Base-by-base conservation (phyloP, 2,797 vertebrate species). In the Apodemus agrarius region DNA sequence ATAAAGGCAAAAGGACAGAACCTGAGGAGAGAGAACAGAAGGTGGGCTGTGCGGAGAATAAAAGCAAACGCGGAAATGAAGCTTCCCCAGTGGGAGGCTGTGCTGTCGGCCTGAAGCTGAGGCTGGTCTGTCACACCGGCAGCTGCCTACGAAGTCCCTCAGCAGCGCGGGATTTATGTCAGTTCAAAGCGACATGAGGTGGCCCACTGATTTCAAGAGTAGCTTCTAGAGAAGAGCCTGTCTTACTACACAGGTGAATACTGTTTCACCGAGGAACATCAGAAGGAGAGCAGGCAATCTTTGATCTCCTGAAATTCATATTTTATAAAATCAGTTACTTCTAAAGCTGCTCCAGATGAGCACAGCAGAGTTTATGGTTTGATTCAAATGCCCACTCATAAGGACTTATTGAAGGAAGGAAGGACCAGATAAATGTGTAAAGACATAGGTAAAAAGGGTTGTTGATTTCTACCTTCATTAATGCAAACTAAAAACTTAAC, bases 241-340 rank as follows among this genome's bases (percentile, higher is more conserved):
- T n/a, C 75, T 76, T n/a, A 61, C 46, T 34, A 43, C 37, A 37
- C 3, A 95, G 74, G 91, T 85, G 69, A 72, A 72, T 14, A n/a
- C 40, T 87, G 54, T 57, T 81, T 90, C 67, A 79, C 31, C 46
- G 76, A 86, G 74, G 34, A 87, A 61, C 40, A 46, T 69, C 26
- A 84, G 57, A 96, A 72, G 52, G 40, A 82, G 80, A 72, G 40
- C 63, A 86, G 63, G 37, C 11, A 61, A 0, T 40, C 89, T 88
- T 37, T 82, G 65, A 93, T 65, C 26, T 83, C 90, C 84, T 75
- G 93, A 94, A 89, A 89, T 40, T 63, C 59, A 75, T 46, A 31
- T 78, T 88, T 75, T 83, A 4, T 91, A 86, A 78, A 83, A 84
- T 8, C 76, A 88, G 49, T 78, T 67, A 59, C 37, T 97, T 95